Base-by-base conservation (phyloP, 2,797 vertebrate genomes). In the Thaleichthys pacificus region DNA sequence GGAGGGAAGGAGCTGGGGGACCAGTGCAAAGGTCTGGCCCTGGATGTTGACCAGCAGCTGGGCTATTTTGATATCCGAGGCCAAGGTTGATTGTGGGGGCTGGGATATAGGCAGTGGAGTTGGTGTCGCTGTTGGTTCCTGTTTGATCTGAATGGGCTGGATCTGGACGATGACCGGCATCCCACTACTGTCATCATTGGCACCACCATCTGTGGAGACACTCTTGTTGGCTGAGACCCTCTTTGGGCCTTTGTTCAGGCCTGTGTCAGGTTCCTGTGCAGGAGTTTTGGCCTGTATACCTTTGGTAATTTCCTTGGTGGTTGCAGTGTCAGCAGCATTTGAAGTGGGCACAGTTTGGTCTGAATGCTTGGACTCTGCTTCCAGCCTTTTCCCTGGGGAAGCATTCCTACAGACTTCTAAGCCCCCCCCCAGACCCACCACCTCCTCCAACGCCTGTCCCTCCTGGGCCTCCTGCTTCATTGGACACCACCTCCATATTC, bases 41-140 rank as follows among this genome's bases (percentile, higher is more conserved):
- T 98, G 96, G 86, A 98, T 97, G 88, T 95, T 98, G 84, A 98
- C 96, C 21, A 98, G 89, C 61, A 98, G 93, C 91, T 97, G 97
- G 5, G 96, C 89, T 61, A 98, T 92, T 93, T 95, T 97, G 83
- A 98, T 92, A 76, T 96, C 95, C 24, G 95, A 91, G 12, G 87
- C 62, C 0, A 80, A n/a, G 60, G 78, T 9, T 35, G 89, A 89
- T 49, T 86, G 92, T n/a, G 91, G 90, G 54, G 81, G 82, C 0
- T 88, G 91, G 61, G 76, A 90, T 0, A 88, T 86, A 49, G 84
- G 91, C 0, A 77, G 68, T 0, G 85, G 35, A 4, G 85, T 81
- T 0, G 71, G 42, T 47, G 38, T 17, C 15, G 22, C 70, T 5
- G 72, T 67, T 9, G 91, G 89, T 66, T 96, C 95, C 85, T 96